A percentile compares a stretch with the other conserved stretches of the same genome.
These are phyloP conservation scores for Plebejus melissa DNA, from an alignment of 2,888 invertebrate genomes.

Conservation along the genomic window DNA sequence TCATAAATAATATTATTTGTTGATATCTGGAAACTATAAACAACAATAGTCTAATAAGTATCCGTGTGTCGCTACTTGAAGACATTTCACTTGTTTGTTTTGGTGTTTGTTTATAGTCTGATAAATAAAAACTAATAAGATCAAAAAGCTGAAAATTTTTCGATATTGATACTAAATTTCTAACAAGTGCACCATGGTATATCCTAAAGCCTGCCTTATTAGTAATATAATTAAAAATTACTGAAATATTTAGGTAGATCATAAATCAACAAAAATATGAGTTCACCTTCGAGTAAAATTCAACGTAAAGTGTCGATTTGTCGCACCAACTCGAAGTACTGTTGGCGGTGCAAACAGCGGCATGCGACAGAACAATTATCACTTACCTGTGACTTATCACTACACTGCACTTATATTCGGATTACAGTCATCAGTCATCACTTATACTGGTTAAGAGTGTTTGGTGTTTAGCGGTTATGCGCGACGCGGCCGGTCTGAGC, in stretches of 20 bases:
- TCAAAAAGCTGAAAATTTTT: too few species aligned
- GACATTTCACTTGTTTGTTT: background rate
- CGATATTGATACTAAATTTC: too few species aligned
- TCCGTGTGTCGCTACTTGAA: too few species aligned
- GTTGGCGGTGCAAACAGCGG: slow-evolving; percentile 65
- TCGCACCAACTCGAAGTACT: slow-evolving; percentile 56
- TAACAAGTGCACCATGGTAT: background rate
- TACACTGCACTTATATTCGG: slow-evolving; percentile 62
- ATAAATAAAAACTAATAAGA: background rate
- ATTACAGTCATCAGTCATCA: slow-evolving; percentile 78
- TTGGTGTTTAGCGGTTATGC: slow-evolving; percentile 52
- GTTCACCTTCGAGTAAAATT: slow-evolving; percentile 34
- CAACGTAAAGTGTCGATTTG: slow-evolving; percentile 50
- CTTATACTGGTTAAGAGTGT: slow-evolving; percentile 74
- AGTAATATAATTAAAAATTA: background rate
- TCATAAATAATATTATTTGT: background rate
- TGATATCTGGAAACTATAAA: background rate
- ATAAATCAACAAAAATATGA: slow-evolving; percentile 1
- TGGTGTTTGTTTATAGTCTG: background rate
- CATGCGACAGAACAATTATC: slow-evolving; percentile 71
- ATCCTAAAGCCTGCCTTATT: background rate
- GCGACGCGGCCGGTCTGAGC: slow-evolving; percentile 63
- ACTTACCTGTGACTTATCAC: slow-evolving; percentile 77
- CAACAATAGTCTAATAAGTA: background rate
- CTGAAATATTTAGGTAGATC: background rate